Evolutionary conservation across 2,888 invertebrate species (phyloP).

Genomic region (Leucophenga maculata): DNA sequence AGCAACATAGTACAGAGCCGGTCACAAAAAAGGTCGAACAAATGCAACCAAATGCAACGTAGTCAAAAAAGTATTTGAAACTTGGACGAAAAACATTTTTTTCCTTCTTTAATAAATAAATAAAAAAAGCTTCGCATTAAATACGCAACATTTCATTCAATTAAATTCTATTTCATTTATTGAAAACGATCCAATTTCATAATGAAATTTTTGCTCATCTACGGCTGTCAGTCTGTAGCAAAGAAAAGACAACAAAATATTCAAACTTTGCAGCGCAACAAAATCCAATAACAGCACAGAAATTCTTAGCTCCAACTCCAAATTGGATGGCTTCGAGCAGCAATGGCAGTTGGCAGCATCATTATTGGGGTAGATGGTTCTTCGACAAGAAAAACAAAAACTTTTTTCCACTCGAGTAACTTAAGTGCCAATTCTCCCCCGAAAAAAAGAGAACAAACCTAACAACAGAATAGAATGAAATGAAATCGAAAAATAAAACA

Average conservation of each 20-base stretch:
- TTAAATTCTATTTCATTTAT: slow-evolving; percentile 38
- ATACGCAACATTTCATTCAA: background rate
- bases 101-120: too few species aligned
- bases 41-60: background rate
- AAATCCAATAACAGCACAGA: slow-evolving; percentile 25
- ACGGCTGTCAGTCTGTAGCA: slow-evolving; percentile 54
- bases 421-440: slow-evolving; percentile 65
- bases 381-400: slow-evolving; percentile 59
- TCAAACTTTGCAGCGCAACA: slow-evolving; percentile 32
- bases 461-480: slow-evolving; percentile 31
- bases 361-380: slow-evolving; percentile 28
- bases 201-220: slow-evolving; percentile 64
- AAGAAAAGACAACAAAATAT: slow-evolving; percentile 47
- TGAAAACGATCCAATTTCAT: slow-evolving; percentile 72
- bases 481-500: slow-evolving; percentile 28
- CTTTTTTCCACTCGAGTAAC: slow-evolving; percentile 68
- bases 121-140: background rate
- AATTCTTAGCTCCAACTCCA: background rate
- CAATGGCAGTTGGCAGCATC: slow-evolving; percentile 20
- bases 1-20: slow-evolving; percentile 30
- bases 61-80: background rate
- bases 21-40: slow-evolving; percentile 5
- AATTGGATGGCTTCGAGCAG: slow-evolving; percentile 5
- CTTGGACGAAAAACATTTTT: background rate
- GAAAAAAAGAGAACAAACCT: slow-evolving; percentile 42